These are phyloP conservation scores for Caenorhabditis remanei DNA, from an alignment of 1,140 invertebrate genomes.

Conservation along the genomic window DNA sequence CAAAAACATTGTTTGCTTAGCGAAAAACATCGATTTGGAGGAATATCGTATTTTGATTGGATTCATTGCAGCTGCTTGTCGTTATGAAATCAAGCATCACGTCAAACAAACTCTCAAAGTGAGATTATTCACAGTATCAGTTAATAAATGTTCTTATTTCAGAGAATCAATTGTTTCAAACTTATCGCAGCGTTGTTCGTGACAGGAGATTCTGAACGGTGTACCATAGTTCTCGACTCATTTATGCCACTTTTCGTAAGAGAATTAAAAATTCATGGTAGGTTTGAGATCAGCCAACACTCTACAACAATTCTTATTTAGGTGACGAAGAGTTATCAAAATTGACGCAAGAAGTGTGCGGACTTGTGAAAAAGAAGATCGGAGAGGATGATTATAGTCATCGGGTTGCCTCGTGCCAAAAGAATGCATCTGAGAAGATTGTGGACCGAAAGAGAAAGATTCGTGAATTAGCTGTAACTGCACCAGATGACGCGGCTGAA, in stretches of 20 bases:
- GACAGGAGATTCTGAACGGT: slow-evolving; percentile 10
- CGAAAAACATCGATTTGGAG: slow-evolving; percentile 6
- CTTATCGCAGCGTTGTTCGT: slow-evolving; percentile 62
- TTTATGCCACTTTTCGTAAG: slow-evolving; percentile 62
- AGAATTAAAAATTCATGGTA: slow-evolving; percentile 60
- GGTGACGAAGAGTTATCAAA: slow-evolving; percentile 62
- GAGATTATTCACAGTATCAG: neutral
- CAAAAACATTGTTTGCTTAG: slow-evolving; percentile 63
- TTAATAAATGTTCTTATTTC: slow-evolving; percentile 8
- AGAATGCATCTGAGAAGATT: slow-evolving; percentile 28
- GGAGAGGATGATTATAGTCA: slow-evolving; percentile 61
- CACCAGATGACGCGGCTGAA: slow-evolving; percentile 51
- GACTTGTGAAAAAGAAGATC: slow-evolving; percentile 58
- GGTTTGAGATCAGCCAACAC: neutral
- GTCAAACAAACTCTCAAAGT: slow-evolving; percentile 52
- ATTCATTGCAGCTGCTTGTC: slow-evolving; percentile 34
- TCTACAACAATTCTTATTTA: slow-evolving; percentile 16
- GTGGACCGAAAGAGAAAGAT: slow-evolving; percentile 60
- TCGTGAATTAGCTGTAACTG: slow-evolving; percentile 60
- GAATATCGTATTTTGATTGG: slow-evolving; percentile 53
- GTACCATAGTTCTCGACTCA: slow-evolving; percentile 24
- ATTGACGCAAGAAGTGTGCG: slow-evolving; percentile 65
- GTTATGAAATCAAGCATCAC: slow-evolving; percentile 47
- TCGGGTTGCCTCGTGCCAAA: slow-evolving; percentile 59
- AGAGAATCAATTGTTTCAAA: slow-evolving; percentile 65